phyloP scores from a whole-genome alignment of 2,888 invertebrate genomes.

The Ceraclea dissimilis region DNA sequence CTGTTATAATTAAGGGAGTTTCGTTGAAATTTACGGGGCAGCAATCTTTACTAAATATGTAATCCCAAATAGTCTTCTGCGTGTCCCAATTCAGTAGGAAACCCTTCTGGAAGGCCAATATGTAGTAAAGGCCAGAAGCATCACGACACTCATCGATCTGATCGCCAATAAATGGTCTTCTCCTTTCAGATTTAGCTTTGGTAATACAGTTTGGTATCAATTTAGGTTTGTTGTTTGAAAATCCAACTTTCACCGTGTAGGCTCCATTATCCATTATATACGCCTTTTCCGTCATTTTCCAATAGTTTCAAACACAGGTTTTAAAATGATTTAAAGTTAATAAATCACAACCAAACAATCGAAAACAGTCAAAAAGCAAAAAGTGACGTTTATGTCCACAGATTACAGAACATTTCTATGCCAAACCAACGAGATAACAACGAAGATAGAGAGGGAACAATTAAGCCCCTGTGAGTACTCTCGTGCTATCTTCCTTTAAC shows the following conservation, averaged over 20 bases:
- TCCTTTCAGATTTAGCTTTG: conserved; percentile 95
- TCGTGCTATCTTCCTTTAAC: no score
- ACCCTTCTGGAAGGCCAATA: conserved; percentile 91
- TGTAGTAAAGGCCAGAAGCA: conserved; percentile 88
- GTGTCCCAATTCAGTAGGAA: conserved; percentile 94
- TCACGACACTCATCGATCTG: conserved; percentile 97
- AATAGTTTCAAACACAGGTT: no score
- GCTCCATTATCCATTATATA: conserved; percentile 86
- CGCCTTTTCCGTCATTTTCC: conserved; percentile 33
- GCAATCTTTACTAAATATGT: conserved; percentile 81
- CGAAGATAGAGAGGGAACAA: no score
- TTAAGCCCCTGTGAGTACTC: no score
- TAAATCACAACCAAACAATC: no score
- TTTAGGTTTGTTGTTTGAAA: conserved; percentile 61
- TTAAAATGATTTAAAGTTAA: no score
- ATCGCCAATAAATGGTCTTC: conserved; percentile 81
- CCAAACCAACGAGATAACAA: no score
- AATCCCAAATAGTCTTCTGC: conserved; percentile 94
- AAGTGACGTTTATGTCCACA: no score
- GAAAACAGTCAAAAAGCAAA: no score
- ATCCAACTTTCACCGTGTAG: conserved; percentile 79
- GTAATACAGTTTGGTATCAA: conserved; percentile 91
- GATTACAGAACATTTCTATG: no score
- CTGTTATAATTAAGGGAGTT: conserved; percentile 79
- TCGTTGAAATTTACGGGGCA: conserved; percentile 70